Evolutionary conservation across 2,113 vertebrate genomes (phyloP).

Genomic region (Casuarius casuarius): DNA sequence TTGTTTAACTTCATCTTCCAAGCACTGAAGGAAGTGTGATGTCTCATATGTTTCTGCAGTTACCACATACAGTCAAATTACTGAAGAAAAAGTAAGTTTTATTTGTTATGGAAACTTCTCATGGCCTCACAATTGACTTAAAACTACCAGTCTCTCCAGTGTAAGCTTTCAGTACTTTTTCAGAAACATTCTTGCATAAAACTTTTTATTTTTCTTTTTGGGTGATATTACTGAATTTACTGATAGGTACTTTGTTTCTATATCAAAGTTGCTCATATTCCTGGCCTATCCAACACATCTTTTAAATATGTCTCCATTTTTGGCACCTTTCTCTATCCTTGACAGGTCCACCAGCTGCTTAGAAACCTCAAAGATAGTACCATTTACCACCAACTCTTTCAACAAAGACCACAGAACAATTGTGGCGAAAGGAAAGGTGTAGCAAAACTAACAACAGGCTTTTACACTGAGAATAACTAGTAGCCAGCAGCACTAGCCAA

Average conservation of each 20-base stretch:
- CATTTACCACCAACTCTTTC: not conserved
- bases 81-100: not conserved
- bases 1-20: not conserved
- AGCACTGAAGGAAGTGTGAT: not conserved
- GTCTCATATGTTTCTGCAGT: not conserved
- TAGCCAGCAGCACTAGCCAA: not conserved
- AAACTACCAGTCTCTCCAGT: not conserved
- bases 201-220: not conserved
- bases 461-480: not conserved
- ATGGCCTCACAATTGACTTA: not conserved
- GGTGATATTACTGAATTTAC: not conserved
- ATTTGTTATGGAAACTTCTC: not conserved
- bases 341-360: not conserved
- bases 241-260: not conserved
- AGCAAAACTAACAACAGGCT: not conserved
- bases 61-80: not conserved
- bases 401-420: not conserved
- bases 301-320: not conserved
- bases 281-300: not conserved
- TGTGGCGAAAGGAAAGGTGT: not conserved
- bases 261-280: not conserved
- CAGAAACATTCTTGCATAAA: not conserved
- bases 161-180: not conserved
- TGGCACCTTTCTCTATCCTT: accelerated
- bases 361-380: not conserved